These are phyloP conservation scores for Exephanes ischioxanthus DNA, from an alignment of 2,888 invertebrate genomes.

Conservation along the genomic window DNA sequence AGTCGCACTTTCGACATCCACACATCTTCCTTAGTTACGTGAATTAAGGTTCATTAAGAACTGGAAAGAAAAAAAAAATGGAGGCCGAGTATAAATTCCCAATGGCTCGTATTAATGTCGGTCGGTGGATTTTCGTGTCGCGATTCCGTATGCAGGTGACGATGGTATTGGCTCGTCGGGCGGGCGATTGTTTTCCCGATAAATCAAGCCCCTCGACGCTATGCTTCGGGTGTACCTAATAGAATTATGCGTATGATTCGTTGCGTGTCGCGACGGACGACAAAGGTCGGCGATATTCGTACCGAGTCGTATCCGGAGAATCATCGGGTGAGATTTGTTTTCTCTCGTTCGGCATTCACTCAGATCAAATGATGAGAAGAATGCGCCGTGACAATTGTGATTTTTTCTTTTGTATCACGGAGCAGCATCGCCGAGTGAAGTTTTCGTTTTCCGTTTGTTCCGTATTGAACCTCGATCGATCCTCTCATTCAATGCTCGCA, in stretches of 20 bases:
- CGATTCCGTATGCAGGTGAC: conserved; percentile 52
- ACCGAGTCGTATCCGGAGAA: conserved; percentile 50
- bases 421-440: conserved; percentile 1
- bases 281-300: conserved; percentile 58
- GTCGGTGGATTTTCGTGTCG: conserved; percentile 28
- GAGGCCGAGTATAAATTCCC: conserved; percentile 1
- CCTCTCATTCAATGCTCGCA: conserved; percentile 32
- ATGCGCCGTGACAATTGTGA: conserved; percentile 53
- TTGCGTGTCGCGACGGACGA: conserved; percentile 39
- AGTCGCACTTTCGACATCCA: too few relatives aligned
- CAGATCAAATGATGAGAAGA: too few relatives aligned
- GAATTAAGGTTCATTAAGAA: too few relatives aligned
- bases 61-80: background rate
- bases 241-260: conserved; percentile 49
- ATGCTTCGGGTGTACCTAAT: conserved; percentile 74
- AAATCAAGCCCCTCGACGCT: conserved; percentile 68
- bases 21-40: too few relatives aligned
- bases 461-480: background rate
- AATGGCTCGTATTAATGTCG: background rate
- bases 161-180: conserved; percentile 66
- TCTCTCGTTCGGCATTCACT: background rate
- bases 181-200: conserved; percentile 74
- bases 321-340: too few relatives aligned
- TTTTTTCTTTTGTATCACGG: conserved; percentile 34
- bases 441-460: conserved; percentile 3